Percentiles rank a stretch among this genome's conserved stretches.
These are phyloP conservation scores for Parascotia fuliginaria DNA, from an alignment of 2,888 invertebrate species.

Conservation along the genomic window DNA sequence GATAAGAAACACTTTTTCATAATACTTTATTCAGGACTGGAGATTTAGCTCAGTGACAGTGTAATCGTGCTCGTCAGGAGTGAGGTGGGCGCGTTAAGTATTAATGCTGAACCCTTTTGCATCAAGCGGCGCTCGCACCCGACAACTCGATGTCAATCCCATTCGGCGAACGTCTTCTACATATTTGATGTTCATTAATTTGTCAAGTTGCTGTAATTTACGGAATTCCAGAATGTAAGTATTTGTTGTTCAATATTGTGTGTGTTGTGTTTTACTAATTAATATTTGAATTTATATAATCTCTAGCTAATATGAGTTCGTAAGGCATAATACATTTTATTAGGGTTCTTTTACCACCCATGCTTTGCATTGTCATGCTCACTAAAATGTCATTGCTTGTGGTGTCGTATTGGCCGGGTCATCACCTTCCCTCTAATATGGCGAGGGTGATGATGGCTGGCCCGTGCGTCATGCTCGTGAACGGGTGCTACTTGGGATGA, in stretches of 20 bases:
- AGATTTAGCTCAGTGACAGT: conserved; percentile 80
- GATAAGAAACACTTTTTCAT: conserved; percentile 84
- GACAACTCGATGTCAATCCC: conserved; percentile 77
- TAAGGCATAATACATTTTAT: no score
- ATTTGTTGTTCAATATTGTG: conserved; percentile 8
- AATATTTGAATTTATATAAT: no score
- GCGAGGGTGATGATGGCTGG: no score
- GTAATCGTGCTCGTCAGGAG: conserved; percentile 79
- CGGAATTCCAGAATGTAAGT: conserved; percentile 29
- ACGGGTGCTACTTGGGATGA: no score
- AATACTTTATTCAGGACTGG: conserved; percentile 82
- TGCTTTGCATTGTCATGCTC: no score
- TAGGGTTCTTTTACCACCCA: no score
- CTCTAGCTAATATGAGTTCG: no score
- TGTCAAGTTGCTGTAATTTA: conserved; percentile 61
- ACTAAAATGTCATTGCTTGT: no score
- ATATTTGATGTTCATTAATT: conserved; percentile 83
- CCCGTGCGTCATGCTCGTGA: no score
- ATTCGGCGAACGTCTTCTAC: conserved; percentile 62
- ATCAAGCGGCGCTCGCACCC: conserved; percentile 62
- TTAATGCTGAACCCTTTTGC: conserved; percentile 83
- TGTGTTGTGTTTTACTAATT: neutral
- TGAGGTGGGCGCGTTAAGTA: conserved; percentile 77
- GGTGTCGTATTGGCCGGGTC: no score
- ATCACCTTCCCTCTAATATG: no score